These are phyloP conservation scores for Scaeva pyrastri DNA, from an alignment of 2,888 invertebrate genomes.

Conservation along the genomic window DNA sequence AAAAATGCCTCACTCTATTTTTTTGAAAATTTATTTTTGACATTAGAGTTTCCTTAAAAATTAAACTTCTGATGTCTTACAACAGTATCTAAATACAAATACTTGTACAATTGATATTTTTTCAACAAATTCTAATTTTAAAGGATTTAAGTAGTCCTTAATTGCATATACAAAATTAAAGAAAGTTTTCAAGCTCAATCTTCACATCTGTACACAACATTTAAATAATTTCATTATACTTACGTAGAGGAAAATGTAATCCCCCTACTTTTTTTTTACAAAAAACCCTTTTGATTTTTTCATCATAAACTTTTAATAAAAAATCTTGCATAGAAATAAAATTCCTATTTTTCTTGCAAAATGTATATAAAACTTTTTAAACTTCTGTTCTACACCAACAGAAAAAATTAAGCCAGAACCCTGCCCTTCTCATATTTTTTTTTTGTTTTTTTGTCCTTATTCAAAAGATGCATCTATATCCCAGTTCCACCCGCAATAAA, in stretches of 20 bases:
- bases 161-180: no score
- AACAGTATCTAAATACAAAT: no score
- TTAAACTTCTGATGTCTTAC: no score
- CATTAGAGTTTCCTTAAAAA: no score
- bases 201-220: neutral
- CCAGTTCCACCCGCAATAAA: neutral
- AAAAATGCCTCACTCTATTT: no score
- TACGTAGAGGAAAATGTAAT: conserved; percentile 4
- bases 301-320: conserved; percentile 66
- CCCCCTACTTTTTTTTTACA: neutral
- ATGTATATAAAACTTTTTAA: conserved; percentile 49
- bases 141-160: no score
- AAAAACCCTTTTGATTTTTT: conserved; percentile 29
- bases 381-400: conserved; percentile 26
- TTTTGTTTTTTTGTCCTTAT: no score
- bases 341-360: conserved; percentile 50
- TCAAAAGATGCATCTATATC: conserved; percentile 17
- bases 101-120: no score
- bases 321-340: conserved; percentile 59
- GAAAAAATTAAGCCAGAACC: neutral
- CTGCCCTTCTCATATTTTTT: neutral
- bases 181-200: no score
- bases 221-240: neutral
- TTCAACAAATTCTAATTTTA: no score
- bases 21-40: no score